Conservation (phyloP, 2,888 invertebrate genomes). For the Macaria notata region DNA sequence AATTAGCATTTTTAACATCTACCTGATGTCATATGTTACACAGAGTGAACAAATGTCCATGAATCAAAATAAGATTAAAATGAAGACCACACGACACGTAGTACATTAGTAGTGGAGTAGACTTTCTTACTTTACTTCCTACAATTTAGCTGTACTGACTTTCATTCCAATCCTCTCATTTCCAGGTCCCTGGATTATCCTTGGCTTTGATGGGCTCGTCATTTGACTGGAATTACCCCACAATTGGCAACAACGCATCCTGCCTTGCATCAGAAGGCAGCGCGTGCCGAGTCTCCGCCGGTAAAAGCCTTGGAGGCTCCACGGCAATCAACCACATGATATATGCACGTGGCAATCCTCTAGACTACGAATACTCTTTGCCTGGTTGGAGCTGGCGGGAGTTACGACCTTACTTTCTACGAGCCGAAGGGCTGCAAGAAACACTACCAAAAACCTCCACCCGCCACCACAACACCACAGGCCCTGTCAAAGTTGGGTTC, state of each 20-base stretch:
- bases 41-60: too few relatives aligned
- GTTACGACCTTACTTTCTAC: conserved; percentile 56
- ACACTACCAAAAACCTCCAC: conserved; percentile 49
- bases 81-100: too few relatives aligned
- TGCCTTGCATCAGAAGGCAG: conserved; percentile 47
- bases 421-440: conserved; percentile 53
- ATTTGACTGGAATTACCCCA: conserved; percentile 56
- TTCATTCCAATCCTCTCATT: background rate
- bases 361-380: conserved; percentile 49
- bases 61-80: too few relatives aligned
- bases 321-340: conserved; percentile 65
- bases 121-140: too few relatives aligned
- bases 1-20: too few relatives aligned
- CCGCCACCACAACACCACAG: conserved; percentile 56
- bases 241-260: conserved; percentile 54
- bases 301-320: conserved; percentile 64
- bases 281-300: conserved; percentile 55
- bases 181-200: conserved; percentile 51
- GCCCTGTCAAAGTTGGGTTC: conserved; percentile 47
- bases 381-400: conserved; percentile 60
- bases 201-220: conserved; percentile 42
- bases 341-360: conserved; percentile 56
- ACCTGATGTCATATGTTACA: too few relatives aligned
- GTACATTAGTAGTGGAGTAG: too few relatives aligned
- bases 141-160: too few relatives aligned